These are phyloP conservation scores for Arctocebus calabarensis DNA, from an alignment of 2,797 vertebrate genomes.

Conservation along the genomic window DNA sequence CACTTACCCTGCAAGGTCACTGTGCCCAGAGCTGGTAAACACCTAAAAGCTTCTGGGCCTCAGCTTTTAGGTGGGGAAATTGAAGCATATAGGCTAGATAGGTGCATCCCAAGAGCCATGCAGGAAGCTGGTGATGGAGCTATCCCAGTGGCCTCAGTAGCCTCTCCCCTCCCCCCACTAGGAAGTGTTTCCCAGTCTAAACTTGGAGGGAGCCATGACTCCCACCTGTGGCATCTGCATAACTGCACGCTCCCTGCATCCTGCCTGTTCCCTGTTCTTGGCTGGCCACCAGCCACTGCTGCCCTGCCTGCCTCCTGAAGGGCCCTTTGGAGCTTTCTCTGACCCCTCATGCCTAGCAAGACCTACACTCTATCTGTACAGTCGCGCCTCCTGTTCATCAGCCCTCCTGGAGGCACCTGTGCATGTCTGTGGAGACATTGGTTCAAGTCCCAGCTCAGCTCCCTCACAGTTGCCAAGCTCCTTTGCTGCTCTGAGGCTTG, in stretches of 20 bases:
- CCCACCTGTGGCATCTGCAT: constrained; percentile 64
- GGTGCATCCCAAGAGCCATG: not conserved
- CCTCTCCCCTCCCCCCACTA: not conserved
- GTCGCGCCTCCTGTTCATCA: too few species aligned
- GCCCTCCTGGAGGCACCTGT: not conserved
- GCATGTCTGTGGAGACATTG: not conserved
- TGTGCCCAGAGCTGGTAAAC: not conserved
- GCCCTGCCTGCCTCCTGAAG: not conserved
- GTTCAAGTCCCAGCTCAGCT: not conserved
- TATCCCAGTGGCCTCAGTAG: not conserved
- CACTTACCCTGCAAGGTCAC: not conserved
- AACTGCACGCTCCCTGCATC: not conserved
- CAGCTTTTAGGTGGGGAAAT: not conserved
- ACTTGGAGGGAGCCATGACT: constrained; percentile 63
- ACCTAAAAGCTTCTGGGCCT: not conserved
- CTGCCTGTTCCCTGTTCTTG: not conserved
- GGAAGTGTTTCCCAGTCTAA: constrained; percentile 55
- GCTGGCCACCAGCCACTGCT: not conserved
- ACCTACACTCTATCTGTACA: not conserved
- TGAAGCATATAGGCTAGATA: not conserved
- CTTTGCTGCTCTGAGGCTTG: not conserved
- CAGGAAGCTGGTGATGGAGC: not conserved
- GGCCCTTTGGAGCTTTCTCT: not conserved
- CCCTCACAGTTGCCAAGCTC: not conserved
- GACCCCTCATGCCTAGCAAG: not conserved